Evolutionary conservation across 2,797 vertebrate genomes (phyloP).

Genomic region (Lophotriccus pileatus): DNA sequence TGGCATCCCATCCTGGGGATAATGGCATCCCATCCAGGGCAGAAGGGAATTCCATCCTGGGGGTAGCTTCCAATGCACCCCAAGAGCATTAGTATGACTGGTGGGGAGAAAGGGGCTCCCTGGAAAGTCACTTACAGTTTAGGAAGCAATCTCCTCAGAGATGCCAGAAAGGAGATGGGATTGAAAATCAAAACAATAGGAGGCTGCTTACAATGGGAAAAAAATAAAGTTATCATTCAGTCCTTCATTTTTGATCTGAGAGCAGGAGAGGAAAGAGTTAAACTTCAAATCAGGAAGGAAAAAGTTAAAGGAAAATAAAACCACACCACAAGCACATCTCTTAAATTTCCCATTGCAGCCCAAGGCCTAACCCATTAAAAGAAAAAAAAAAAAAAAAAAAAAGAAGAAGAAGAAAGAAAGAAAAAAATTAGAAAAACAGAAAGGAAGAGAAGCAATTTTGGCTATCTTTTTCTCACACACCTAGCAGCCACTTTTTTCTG

Average conservation of each 20-base stretch:
- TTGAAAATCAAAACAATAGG: not conserved
- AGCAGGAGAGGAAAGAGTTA: constrained; percentile 44
- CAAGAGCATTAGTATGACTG: not conserved
- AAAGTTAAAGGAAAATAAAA: constrained; percentile 72
- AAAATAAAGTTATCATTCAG: not conserved
- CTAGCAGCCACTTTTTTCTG: constrained; percentile 82
- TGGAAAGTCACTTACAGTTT: not conserved
- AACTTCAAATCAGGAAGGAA: not conserved
- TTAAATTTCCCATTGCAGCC: constrained; percentile 77
- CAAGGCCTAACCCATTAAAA: constrained; percentile 75
- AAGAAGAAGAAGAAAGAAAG: not conserved
- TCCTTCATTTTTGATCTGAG: not conserved
- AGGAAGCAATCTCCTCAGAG: not conserved
- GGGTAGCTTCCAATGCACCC: fast-evolving
- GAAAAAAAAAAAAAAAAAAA: not conserved
- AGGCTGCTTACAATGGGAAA: not conserved
- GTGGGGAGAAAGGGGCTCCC: not conserved
- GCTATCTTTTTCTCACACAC: constrained; percentile 82
- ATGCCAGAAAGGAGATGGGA: not conserved
- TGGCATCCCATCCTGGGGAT: not conserved
- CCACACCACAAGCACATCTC: constrained; percentile 45
- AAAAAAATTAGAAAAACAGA: not conserved
- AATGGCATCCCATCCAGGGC: too few relatives aligned
- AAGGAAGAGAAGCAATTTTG: constrained; percentile 78
- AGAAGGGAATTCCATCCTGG: not conserved